Conservation (phyloP, 2,797 vertebrate genomes). For the Peromyscus attwateri region DNA sequence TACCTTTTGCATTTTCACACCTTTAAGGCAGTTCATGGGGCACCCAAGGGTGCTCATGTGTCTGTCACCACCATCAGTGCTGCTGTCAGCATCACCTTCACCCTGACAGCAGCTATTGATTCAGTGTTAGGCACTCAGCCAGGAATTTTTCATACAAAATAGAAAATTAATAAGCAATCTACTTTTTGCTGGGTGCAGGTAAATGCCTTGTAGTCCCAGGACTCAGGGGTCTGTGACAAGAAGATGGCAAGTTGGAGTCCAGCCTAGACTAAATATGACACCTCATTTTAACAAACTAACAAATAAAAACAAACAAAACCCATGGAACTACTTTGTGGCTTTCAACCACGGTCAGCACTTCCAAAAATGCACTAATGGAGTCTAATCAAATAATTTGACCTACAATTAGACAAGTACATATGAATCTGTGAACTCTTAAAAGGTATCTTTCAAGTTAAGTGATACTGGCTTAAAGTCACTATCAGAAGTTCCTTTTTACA, state of each 20-base stretch:
- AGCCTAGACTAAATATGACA: not conserved
- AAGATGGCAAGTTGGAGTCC: not conserved
- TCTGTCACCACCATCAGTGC: not conserved
- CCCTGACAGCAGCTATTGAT: not conserved
- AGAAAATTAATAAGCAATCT: not conserved
- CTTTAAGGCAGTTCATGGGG: not conserved
- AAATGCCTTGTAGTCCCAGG: not conserved
- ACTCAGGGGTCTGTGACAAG: not conserved
- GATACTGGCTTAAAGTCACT: not conserved
- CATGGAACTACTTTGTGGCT: not conserved
- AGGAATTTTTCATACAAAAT: conserved; percentile 29
- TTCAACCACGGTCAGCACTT: not conserved
- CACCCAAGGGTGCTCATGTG: not conserved
- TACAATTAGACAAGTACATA: conserved; percentile 20
- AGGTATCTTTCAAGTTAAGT: not conserved
- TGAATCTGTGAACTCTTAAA: not conserved
- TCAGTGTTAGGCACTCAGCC: not conserved
- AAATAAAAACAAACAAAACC: not conserved
- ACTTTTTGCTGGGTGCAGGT: not conserved
- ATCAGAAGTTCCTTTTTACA: not conserved
- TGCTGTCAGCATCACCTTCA: not conserved
- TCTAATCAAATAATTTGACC: conserved; percentile 23
- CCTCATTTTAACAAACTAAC: not conserved
- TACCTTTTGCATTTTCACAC: not conserved
- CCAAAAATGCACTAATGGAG: not conserved